These are phyloP conservation scores for Ciconia maguari DNA, from an alignment of 2,113 vertebrate genomes.

Conservation along the genomic window DNA sequence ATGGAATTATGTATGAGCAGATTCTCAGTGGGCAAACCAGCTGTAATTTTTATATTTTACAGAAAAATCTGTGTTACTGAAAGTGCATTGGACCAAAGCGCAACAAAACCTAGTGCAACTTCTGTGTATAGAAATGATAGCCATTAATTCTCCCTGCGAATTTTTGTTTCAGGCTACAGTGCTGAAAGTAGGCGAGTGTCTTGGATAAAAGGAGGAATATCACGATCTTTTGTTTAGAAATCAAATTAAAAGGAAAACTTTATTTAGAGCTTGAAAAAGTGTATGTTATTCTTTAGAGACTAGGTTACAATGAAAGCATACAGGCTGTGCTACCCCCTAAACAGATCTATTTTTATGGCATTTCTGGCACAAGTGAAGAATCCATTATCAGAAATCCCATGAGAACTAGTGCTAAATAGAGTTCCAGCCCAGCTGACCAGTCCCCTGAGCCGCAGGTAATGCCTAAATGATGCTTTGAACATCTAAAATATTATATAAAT, in stretches of 20 bases:
- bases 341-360: neutral
- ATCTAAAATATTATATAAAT: neutral
- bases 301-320: neutral
- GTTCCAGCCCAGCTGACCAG: neutral
- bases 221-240: neutral
- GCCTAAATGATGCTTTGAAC: neutral
- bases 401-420: neutral
- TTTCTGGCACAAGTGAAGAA: neutral
- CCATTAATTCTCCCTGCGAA: neutral
- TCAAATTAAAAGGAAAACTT: neutral
- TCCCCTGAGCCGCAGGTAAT: neutral
- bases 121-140: neutral
- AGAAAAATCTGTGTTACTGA: neutral
- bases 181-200: fast-evolving
- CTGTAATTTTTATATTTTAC: neutral
- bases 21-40: neutral
- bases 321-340: neutral
- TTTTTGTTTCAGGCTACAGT: neutral
- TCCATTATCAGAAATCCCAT: neutral
- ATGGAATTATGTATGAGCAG: fast-evolving
- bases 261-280: neutral
- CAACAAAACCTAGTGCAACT: neutral
- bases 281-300: neutral
- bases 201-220: neutral
- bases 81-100: neutral